Conservation (phyloP, 2,888 invertebrate species). For the Caenorhabditis sp. region DNA sequence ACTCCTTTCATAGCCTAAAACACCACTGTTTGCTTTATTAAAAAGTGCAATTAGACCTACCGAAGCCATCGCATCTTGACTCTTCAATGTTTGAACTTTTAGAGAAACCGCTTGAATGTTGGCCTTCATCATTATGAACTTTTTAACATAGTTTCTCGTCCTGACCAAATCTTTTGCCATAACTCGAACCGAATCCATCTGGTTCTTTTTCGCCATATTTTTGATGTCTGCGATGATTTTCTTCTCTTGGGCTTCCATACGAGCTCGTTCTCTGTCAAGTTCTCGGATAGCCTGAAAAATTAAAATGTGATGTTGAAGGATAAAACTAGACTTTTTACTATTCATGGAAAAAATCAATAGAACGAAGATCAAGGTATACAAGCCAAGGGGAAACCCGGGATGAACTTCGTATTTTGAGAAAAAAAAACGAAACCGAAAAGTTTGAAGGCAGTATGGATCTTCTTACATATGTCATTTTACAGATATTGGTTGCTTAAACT, state of each 20-base stretch:
- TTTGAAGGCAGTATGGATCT: too few species aligned
- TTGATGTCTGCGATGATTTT: constrained; percentile 97
- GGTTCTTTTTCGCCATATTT: constrained; percentile 97
- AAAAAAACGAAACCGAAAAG: too few species aligned
- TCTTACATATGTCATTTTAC: too few species aligned
- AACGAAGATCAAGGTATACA: too few species aligned
- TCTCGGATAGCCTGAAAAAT: constrained; percentile 87
- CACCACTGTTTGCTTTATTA: neutral
- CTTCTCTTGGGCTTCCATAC: constrained; percentile 98
- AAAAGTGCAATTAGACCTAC: neutral
- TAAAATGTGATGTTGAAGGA: too few species aligned
- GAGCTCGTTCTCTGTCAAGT: constrained; percentile 77
- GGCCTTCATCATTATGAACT: constrained; percentile 98
- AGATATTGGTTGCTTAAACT: too few species aligned
- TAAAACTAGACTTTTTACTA: too few species aligned
- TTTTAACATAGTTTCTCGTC: constrained; percentile 90
- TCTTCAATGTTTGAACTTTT: constrained; percentile 95
- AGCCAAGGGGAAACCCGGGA: too few species aligned
- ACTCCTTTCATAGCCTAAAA: constrained; percentile 91
- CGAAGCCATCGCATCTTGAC: constrained; percentile 87
- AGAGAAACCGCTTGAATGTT: constrained; percentile 86
- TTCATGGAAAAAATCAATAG: too few species aligned
- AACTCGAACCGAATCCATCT: constrained; percentile 99
- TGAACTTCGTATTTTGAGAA: too few species aligned
- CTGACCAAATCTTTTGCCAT: constrained; percentile 99